A percentile compares a stretch with the other conserved stretches of the same genome.
These are phyloP conservation scores for Halcyon senegalensis DNA, from an alignment of 2,113 vertebrate genomes.

Conservation along the genomic window DNA sequence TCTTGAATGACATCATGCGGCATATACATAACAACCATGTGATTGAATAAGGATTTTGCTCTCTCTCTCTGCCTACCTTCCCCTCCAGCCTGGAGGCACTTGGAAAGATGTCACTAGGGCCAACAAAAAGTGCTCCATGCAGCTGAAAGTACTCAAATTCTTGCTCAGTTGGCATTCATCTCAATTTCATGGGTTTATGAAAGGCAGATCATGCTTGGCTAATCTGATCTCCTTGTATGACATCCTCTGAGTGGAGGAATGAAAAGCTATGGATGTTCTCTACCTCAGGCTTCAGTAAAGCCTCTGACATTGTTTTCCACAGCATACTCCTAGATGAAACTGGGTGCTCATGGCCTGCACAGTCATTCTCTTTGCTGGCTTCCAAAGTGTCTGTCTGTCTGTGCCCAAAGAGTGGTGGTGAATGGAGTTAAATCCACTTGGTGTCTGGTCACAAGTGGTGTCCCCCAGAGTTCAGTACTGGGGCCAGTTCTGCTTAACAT, in stretches of 20 bases:
- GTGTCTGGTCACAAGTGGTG: neutral
- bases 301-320: neutral
- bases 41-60: neutral
- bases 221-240: neutral
- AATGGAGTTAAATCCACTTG: neutral
- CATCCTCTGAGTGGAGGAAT: neutral
- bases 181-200: neutral
- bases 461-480: too few relatives aligned
- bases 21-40: too few relatives aligned
- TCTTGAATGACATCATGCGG: too few relatives aligned
- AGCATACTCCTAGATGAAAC: neutral
- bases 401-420: neutral
- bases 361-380: rapidly evolving
- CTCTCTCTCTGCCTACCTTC: neutral
- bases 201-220: neutral
- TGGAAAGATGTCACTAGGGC: neutral
- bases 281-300: neutral
- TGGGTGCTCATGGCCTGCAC: rapidly evolving
- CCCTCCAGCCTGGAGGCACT: neutral
- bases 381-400: neutral
- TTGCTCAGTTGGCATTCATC: neutral
- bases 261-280: neutral
- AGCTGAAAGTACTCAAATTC: neutral
- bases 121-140: neutral
- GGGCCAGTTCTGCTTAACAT: neutral